These are phyloP conservation scores for Aphis gossypii DNA, from an alignment of 1,140 invertebrate genomes.

Conservation along the genomic window DNA sequence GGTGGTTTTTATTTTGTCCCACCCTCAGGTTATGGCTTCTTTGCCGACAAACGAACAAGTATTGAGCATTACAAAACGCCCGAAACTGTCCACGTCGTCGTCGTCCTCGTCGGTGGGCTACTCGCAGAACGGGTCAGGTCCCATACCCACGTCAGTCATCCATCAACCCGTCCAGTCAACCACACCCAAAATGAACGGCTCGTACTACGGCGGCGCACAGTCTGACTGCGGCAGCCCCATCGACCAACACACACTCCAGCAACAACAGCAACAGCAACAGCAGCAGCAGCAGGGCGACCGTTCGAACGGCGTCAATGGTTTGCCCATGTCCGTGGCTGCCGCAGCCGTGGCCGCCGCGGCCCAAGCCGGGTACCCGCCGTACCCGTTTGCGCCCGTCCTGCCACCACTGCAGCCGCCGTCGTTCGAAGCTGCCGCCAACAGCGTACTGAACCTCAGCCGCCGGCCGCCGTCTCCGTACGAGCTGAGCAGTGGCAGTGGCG, in stretches of 20 bases:
- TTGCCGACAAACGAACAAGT: constrained; percentile 83
- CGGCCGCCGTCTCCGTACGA: constrained; percentile 63
- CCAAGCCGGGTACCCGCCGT: constrained; percentile 61
- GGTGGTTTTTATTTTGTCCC: neutral
- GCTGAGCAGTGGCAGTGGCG: constrained; percentile 63
- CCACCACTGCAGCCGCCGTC: constrained; percentile 62
- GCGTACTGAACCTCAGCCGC: constrained; percentile 63
- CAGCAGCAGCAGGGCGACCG: constrained; percentile 61
- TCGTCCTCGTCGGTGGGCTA: constrained; percentile 65
- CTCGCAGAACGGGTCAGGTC: constrained; percentile 63
- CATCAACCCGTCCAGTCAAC: constrained; percentile 68
- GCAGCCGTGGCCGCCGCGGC: constrained; percentile 65
- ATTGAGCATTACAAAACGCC: constrained; percentile 79
- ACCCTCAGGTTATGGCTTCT: constrained; percentile 74
- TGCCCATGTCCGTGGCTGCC: constrained; percentile 66
- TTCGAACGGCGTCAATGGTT: constrained; percentile 63
- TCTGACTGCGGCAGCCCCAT: constrained; percentile 63
- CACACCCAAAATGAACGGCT: constrained; percentile 56
- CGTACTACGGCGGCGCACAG: constrained; percentile 63
- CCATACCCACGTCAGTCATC: constrained; percentile 74
- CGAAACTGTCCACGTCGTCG: constrained; percentile 70
- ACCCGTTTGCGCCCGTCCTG: constrained; percentile 61
- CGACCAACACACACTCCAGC: constrained; percentile 48
- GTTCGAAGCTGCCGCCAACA: constrained; percentile 61
- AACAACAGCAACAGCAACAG: neutral